Evolutionary conservation across 1,140 invertebrate species (phyloP), one percentile per base, ranked within the genome.

Genomic region (Psix sp.): DNA sequence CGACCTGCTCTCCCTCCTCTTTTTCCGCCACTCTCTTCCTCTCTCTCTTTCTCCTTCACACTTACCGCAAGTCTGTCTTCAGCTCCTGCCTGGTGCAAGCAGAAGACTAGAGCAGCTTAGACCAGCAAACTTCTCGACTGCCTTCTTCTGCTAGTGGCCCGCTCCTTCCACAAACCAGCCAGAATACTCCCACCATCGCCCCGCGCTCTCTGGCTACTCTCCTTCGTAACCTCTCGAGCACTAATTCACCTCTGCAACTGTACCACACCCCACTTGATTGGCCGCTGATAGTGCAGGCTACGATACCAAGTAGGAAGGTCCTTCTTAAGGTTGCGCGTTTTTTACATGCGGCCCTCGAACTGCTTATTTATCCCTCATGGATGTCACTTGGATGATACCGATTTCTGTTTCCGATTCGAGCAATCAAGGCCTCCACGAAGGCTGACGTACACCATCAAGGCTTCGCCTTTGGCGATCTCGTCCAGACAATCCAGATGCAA

Each of bases 1-100:
- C 84, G 85, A 86, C 85, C 80, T 83, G 78, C 77, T 81, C 77
- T 79, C 83, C 81, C 80, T 77, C 73, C 59, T 39, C 46, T 21
- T 35, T 66, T 59, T 56, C 40, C 18, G 45, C 13, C 59, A 56
- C 46, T 39, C 16, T 68, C 45, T 63, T 43, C 46, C 65, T 71
- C 13, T 35, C 10, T 43, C 42, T 46, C 65, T 62, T 1, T 15
- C 46, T 51, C 45, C 59, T 18, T 60, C 35, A 15, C 36, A 11
- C 16, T 24, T 45, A 45, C 13, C 20, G n/a, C n/a, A n/a, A n/a
- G n/a, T 33, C 65, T 21, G 35, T 54, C 33, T 39, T 60, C 48
- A 60, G 17, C 71, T 74, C 48, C 54, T 52, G 43, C 43, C 36
- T 31, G 56, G 35, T 42, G 10, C 35, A 45, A 42, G 39, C 59